phyloP scores from a whole-genome alignment of 2,113 vertebrate genomes.

The Maccullochella peelii region DNA sequence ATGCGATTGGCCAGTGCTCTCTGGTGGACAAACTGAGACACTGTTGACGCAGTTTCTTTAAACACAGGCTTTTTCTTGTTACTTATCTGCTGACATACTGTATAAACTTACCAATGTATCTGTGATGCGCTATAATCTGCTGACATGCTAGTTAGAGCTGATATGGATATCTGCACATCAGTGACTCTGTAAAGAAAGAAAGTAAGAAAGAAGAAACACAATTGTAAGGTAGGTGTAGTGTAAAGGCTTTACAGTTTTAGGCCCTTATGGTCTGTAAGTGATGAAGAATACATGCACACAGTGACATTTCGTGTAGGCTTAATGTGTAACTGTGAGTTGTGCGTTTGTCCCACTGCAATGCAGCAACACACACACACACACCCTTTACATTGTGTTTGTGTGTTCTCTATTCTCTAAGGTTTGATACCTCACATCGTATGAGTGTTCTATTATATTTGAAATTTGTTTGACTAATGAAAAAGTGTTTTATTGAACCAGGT shows the following conservation, averaged over 20 bases:
- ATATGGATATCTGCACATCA: not conserved
- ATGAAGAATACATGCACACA: not conserved
- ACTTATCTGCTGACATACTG: not conserved
- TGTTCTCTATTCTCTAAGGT: not conserved
- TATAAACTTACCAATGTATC: not conserved
- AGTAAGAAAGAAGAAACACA: not conserved
- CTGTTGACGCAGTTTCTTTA: no score
- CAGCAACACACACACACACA: constrained; percentile 1
- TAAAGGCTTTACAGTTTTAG: not conserved
- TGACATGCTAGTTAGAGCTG: not conserved
- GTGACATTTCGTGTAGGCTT: not conserved
- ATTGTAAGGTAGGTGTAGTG: no score
- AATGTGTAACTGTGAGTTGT: not conserved
- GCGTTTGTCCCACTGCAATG: not conserved
- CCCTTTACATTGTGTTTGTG: not conserved
- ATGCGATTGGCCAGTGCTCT: no score
- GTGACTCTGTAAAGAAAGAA: not conserved
- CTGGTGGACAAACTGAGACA: no score
- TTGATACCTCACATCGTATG: not conserved
- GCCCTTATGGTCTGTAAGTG: not conserved
- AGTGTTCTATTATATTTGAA: not conserved
- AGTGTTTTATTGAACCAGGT: not conserved
- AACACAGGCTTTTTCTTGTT: no score
- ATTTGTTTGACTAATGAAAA: not conserved
- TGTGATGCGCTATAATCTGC: not conserved